Base-by-base conservation (phyloP, 2,113 vertebrate genomes). In the Nansenia antarctica region DNA sequence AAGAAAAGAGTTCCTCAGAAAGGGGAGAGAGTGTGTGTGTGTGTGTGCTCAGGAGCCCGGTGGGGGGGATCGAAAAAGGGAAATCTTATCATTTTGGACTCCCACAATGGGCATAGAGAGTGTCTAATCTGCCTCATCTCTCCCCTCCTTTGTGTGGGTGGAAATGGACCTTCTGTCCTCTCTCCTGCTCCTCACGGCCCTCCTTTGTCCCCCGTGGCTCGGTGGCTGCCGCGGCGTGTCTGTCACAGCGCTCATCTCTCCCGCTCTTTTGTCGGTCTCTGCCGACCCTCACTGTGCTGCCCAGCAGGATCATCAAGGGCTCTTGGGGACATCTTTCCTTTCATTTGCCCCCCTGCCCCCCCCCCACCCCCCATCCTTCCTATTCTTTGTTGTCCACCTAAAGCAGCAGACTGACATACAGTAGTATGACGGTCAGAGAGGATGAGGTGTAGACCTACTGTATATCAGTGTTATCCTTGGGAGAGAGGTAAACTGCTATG, bases 111-210 rank as follows among this genome's bases (percentile, higher is more conserved):
- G 62, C 68, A 83, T 76, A 87, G 84, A 88, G 86, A 85, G 73
- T 70, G 49, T 63, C 78, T 89, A 85, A 90, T 90, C 87, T 77
- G 80, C 79, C 86, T 86, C 85, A 91, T 91, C 86, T 87, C 70
- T 66, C 55, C 45, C 66, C 57, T 70, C 85, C 80, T 86, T 89
- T 90, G 89, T 90, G 81, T 0, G 58, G 82, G 82, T 87, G 82
- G 89, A 87, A 90, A 90, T 87, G 76, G 84, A 76, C 82, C 87
- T 73, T 90, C 82, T 82, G 84, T 85, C 84, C n/a, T 82, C 74
- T 70, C 70, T 65, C 73, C 85, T 77, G 82, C 76, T 76, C 65
- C 71, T 82, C 85, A 69, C 72, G 54, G 0, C n/a, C 62, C 65
- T 71, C 76, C 54, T 87, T 90, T 88, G 84, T 88, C 73, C 78